phyloP scores from a whole-genome alignment of 2,797 vertebrate species.

The Okamejei kenojei region DNA sequence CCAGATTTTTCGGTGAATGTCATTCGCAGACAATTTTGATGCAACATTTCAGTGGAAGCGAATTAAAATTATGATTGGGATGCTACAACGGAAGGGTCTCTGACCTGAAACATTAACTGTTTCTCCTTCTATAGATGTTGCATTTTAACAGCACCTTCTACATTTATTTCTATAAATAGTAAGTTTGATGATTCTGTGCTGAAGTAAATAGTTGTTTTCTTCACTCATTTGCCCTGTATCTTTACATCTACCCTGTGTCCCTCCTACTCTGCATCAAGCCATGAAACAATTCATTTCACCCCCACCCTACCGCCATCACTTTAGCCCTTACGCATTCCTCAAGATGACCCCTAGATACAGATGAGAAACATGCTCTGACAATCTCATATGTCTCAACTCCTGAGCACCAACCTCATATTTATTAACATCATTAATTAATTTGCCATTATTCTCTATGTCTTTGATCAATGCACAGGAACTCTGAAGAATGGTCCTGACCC shows the following conservation, averaged over 20 bases:
- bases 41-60: background rate
- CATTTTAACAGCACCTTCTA: too few relatives aligned
- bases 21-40: constrained; percentile 29
- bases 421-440: background rate
- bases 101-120: too few relatives aligned
- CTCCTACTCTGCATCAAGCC: background rate
- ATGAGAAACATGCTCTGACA: background rate
- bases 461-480: too few relatives aligned
- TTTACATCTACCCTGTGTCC: background rate
- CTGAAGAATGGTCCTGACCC: too few relatives aligned
- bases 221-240: background rate
- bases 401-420: background rate
- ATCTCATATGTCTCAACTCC: background rate
- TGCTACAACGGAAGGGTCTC: background rate
- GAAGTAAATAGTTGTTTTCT: background rate
- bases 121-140: too few relatives aligned
- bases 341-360: background rate
- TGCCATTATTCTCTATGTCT: background rate
- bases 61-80: background rate
- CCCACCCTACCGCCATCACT: background rate
- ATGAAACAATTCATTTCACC: background rate
- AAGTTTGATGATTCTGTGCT: background rate
- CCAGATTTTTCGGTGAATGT: constrained; percentile 4
- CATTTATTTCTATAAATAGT: too few relatives aligned
- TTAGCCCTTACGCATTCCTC: too few relatives aligned